Evolutionary conservation across 2,113 vertebrate genomes (phyloP).

Genomic region (Pituophis catenifer): DNA sequence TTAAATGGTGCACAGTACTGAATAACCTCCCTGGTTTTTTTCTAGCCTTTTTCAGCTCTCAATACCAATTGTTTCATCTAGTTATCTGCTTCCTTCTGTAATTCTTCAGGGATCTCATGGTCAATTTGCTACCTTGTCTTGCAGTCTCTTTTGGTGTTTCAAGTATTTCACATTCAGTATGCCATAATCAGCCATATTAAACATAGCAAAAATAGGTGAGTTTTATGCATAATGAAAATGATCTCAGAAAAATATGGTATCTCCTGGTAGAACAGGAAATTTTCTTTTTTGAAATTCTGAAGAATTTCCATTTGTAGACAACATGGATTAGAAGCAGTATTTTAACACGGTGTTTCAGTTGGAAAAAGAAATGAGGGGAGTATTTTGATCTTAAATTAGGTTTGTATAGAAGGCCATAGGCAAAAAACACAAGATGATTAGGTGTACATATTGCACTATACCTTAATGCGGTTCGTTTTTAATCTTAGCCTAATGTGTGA

Average conservation of each 20-base stretch:
- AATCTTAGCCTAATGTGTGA: background rate
- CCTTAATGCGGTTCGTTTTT: background rate
- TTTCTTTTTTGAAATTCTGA: too few relatives aligned
- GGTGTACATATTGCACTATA: too few relatives aligned
- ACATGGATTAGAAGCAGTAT: too few relatives aligned
- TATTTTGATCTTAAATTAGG: too few relatives aligned
- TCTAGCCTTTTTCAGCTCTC: background rate
- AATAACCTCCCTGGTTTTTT: background rate
- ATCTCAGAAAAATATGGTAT: too few relatives aligned
- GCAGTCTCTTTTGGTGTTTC: background rate
- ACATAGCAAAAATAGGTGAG: background rate
- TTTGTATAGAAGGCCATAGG: too few relatives aligned
- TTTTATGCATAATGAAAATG: background rate
- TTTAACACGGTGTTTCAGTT: too few relatives aligned
- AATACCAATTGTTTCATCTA: background rate
- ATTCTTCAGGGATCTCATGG: background rate
- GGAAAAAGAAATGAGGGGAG: too few relatives aligned
- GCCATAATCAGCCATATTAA: background rate
- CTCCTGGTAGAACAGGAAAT: too few relatives aligned
- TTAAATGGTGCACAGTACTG: background rate
- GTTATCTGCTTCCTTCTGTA: background rate
- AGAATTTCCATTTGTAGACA: too few relatives aligned
- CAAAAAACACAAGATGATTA: too few relatives aligned
- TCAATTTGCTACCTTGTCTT: background rate
- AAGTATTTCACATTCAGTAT: background rate